phyloP scores from a whole-genome alignment of 2,888 invertebrate genomes.

The Drosophila demipolita region DNA sequence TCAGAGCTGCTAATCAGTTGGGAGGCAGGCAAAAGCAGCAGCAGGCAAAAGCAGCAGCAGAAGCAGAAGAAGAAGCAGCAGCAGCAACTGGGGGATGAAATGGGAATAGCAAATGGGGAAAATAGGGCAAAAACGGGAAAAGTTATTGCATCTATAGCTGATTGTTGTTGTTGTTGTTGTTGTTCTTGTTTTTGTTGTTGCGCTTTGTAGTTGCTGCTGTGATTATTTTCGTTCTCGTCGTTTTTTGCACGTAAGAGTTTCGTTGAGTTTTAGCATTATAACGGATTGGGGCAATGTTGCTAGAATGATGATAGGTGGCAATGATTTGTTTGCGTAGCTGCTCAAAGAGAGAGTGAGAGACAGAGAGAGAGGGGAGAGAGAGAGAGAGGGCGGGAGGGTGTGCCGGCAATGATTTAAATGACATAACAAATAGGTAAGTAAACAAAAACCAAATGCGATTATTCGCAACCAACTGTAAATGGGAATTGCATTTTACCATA shows the following conservation, averaged over 20 bases:
- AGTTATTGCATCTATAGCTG: slow-evolving; percentile 33
- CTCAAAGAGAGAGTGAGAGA: neutral
- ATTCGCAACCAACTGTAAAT: slow-evolving; percentile 8
- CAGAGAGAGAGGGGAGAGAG: neutral
- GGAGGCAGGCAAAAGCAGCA: slow-evolving; percentile 19
- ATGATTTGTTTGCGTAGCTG: slow-evolving; percentile 21
- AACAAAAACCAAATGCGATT: slow-evolving; percentile 22
- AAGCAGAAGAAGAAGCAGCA: slow-evolving; percentile 7
- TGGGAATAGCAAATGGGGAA: slow-evolving; percentile 40
- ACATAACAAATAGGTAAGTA: slow-evolving; percentile 11
- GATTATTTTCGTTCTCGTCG: slow-evolving; percentile 3
- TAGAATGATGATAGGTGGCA: neutral
- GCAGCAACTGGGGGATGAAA: slow-evolving; percentile 46
- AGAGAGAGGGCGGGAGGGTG: neutral
- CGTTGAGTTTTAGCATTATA: slow-evolving; percentile 37
- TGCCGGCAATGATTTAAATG: neutral
- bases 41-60: slow-evolving; percentile 3
- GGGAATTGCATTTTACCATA: slow-evolving; percentile 19
- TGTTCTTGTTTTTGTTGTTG: slow-evolving; percentile 10
- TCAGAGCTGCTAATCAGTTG: slow-evolving; percentile 59
- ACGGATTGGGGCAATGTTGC: neutral
- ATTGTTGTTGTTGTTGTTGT: slow-evolving; percentile 23
- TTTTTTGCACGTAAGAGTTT: slow-evolving; percentile 36
- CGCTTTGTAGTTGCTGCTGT: neutral
- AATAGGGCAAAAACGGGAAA: slow-evolving; percentile 43